Evolutionary conservation across 2,113 vertebrate genomes (phyloP).

Genomic region (Eonycteris spelaea): DNA sequence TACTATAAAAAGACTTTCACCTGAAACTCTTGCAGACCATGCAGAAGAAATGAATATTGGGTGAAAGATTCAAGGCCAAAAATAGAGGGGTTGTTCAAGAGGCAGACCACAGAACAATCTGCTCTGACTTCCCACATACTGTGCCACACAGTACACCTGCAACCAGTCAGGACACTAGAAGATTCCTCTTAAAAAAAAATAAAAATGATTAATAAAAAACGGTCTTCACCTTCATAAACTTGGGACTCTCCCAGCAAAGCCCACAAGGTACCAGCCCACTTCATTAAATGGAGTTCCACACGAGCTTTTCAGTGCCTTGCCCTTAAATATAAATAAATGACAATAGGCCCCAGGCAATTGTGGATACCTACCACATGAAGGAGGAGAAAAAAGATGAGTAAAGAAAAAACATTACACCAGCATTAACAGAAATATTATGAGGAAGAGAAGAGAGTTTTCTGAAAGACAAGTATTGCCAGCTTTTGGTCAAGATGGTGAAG

Average conservation of each 20-base stretch:
- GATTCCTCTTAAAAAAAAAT: neutral
- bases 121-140: neutral
- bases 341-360: neutral
- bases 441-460: neutral
- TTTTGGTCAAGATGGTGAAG: too few relatives aligned
- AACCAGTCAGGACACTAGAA: neutral
- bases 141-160: neutral
- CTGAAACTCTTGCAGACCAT: neutral
- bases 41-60: neutral
- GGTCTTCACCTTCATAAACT: neutral
- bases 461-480: neutral
- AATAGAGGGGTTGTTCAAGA: neutral
- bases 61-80: neutral
- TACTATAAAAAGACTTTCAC: neutral
- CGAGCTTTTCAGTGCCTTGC: neutral
- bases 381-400: neutral
- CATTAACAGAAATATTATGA: neutral
- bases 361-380: neutral
- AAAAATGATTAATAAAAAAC: neutral
- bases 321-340: neutral
- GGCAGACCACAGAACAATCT: neutral
- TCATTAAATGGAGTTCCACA: neutral
- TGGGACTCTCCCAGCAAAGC: neutral
- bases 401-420: neutral
- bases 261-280: neutral